Evolutionary conservation across 2,797 vertebrate species (phyloP).

Genomic region (Oryzias sinensis): DNA sequence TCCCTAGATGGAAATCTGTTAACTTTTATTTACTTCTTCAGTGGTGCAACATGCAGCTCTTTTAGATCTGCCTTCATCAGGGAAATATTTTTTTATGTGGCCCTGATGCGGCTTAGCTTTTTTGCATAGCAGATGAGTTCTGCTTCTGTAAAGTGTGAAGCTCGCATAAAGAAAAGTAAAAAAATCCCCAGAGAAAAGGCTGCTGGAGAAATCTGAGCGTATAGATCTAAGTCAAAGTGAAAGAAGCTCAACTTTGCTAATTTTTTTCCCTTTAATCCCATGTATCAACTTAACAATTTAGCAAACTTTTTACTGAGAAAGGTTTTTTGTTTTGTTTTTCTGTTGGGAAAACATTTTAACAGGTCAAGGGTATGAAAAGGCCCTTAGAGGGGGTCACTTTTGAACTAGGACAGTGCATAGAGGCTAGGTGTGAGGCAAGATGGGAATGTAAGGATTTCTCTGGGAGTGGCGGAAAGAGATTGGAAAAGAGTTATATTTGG

Average conservation of each 20-base stretch:
- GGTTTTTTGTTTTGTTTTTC: not conserved
- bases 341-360: slow-evolving; percentile 21
- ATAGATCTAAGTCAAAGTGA: slow-evolving; percentile 31
- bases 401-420: slow-evolving; percentile 34
- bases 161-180: slow-evolving; percentile 42
- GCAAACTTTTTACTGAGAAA: slow-evolving; percentile 28
- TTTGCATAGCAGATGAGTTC: slow-evolving; percentile 64
- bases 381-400: slow-evolving; percentile 39
- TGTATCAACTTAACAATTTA: not conserved
- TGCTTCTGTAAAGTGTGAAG: slow-evolving; percentile 50
- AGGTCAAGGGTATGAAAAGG: slow-evolving; percentile 38
- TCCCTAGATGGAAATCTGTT: slow-evolving; percentile 67
- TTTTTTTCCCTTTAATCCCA: not conserved
- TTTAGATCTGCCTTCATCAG: slow-evolving; percentile 74
- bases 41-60: slow-evolving; percentile 60
- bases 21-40: slow-evolving; percentile 70
- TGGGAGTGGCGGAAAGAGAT: slow-evolving; percentile 27
- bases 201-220: slow-evolving; percentile 30
- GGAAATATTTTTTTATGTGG: slow-evolving; percentile 62
- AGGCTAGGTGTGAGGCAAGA: slow-evolving; percentile 48
- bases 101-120: slow-evolving; percentile 61
- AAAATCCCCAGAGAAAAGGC: slow-evolving; percentile 25
- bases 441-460: slow-evolving; percentile 39
- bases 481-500: slow-evolving; percentile 40
- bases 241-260: slow-evolving; percentile 31